phyloP scores from a whole-genome alignment of 1,140 invertebrate genomes.

The Eumeta japonica region DNA sequence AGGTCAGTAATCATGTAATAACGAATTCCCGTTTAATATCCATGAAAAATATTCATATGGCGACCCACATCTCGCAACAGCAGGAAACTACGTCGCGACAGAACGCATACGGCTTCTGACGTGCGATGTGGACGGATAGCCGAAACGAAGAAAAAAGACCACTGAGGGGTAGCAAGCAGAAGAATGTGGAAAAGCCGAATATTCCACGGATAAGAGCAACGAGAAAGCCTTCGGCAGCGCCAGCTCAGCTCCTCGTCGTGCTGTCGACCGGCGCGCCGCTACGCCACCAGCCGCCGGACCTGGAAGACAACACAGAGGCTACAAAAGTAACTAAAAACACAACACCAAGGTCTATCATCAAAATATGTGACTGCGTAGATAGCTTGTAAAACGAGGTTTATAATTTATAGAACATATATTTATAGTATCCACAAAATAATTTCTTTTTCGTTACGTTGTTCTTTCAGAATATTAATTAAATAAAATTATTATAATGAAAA shows the following conservation, averaged over 20 bases:
- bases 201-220: conserved; percentile 41
- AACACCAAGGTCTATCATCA: no score
- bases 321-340: no score
- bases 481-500: no score
- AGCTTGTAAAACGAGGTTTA: no score
- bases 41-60: no score
- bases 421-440: no score
- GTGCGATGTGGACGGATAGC: conserved; percentile 74
- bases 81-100: conserved; percentile 68
- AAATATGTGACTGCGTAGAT: no score
- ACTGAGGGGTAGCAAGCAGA: conserved; percentile 35
- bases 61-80: no score
- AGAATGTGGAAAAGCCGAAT: conserved; percentile 36
- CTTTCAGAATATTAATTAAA: no score
- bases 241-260: conserved; percentile 36
- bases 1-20: no score
- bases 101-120: conserved; percentile 79
- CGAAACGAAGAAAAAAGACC: conserved; percentile 48
- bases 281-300: conserved; percentile 36
- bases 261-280: conserved; percentile 30
- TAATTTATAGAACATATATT: no score
- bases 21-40: no score
- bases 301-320: conserved; percentile 44
- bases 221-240: conserved; percentile 48
- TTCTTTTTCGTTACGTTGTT: conserved; percentile 2